Conservation (phyloP, 2,113 vertebrate species). For the Paralichthys olivaceus region DNA sequence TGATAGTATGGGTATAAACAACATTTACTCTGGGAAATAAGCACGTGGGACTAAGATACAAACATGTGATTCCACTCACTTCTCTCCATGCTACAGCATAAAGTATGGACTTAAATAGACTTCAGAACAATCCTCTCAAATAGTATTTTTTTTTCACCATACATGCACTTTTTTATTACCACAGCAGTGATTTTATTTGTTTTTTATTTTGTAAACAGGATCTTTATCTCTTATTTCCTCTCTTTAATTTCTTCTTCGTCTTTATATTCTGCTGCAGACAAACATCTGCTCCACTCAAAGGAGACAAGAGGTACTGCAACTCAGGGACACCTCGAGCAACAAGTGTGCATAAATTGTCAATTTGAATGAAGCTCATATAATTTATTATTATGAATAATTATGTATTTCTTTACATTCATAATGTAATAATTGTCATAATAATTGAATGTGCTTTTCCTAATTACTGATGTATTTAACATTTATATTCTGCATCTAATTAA, state of each 20-base stretch:
- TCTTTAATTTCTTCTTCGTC: background rate
- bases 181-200: background rate
- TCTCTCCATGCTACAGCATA: too few relatives aligned
- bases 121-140: background rate
- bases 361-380: background rate
- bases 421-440: background rate
- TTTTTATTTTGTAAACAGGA: constrained; percentile 12
- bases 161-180: too few relatives aligned
- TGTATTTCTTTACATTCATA: background rate
- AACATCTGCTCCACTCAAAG: background rate
- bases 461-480: background rate
- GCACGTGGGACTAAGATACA: too few relatives aligned
- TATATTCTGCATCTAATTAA: background rate
- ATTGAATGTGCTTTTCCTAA: background rate
- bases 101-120: background rate
- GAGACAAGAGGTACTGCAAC: constrained; percentile 9
- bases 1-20: too few relatives aligned
- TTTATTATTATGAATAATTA: too few relatives aligned
- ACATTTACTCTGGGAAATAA: too few relatives aligned
- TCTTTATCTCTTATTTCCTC: background rate
- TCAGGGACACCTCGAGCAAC: too few relatives aligned
- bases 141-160: background rate
- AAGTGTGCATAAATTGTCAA: background rate
- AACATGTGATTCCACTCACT: too few relatives aligned
- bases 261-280: background rate